Evolutionary conservation across 92 coral and sea anemone species (phyloP), one percentile per base, ranked within the genome.

Genomic region (Paragorgia papillata): DNA sequence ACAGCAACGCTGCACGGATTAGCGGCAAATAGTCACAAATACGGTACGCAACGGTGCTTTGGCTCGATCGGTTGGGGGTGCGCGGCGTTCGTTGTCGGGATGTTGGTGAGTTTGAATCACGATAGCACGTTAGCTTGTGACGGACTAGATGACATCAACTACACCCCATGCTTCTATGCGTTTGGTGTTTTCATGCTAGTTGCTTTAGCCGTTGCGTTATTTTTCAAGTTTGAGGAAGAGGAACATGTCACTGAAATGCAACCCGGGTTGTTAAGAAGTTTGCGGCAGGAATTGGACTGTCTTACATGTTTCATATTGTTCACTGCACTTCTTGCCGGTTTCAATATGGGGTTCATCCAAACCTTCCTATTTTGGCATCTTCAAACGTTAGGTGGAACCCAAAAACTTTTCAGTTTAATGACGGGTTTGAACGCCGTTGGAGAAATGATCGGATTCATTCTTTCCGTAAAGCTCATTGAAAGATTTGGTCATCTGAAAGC

Each of bases 351-450:
- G 1, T 71, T 71, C 41, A 71, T 71, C 41, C 78, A 71, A 25
- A 71, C 78, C 2, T 71, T 71, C 63, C 24, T 71, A 51, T 71
- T 71, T 35, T 71, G 78, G 78, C 51, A 71, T n/a, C 41, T 71
- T 4, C 78, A 71, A 1, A 14, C 78, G 21, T 17, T 71, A 8
- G 78, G 78, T 14, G 78, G 78, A 20, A 22, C 78, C 27, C 78
- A 71, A 34, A n/a, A 0, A 1, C 78, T 71, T 58, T 71, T 71
- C 26, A 71, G 78, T 17, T 1, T 55, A n/a, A 71, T 71, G 10
- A 30, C 58, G n/a, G 78, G 29, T 35, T 53, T 71, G 18, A 71
- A 71, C 78, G 78, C 78, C 40, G 28, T 71, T 25, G 78, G 78
- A 21, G 78, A 71, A 71, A 53, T 71, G 64, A 55, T 71, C 19